A percentile compares a stretch with the other conserved stretches of the same genome.
These are phyloP conservation scores for Esox masquinongy DNA, from an alignment of 2,797 vertebrate genomes.

Conservation along the genomic window DNA sequence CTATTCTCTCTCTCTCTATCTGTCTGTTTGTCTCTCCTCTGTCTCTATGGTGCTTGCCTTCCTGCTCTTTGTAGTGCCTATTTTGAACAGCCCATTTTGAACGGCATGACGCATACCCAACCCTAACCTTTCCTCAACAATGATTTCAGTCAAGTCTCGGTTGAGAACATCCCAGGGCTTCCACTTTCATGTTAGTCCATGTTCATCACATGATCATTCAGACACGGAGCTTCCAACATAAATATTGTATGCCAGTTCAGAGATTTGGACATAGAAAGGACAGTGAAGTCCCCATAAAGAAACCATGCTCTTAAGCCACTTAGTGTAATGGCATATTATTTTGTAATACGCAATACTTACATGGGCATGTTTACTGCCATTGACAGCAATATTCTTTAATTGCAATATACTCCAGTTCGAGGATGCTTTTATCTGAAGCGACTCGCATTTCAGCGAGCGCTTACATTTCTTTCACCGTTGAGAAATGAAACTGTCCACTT, in stretches of 20 bases:
- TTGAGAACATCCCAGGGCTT: not conserved
- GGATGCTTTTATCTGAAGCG: not conserved
- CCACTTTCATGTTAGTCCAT: slow-evolving; percentile 37
- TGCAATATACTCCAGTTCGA: not conserved
- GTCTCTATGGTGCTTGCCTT: not conserved
- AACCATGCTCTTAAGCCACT: not conserved
- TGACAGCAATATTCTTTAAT: not conserved
- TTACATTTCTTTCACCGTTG: not conserved
- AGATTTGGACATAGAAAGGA: not conserved
- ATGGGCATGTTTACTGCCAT: not conserved
- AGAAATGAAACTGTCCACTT: not conserved
- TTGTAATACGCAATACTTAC: not conserved
- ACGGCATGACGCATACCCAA: not conserved
- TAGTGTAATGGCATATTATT: not conserved
- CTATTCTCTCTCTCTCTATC: not conserved
- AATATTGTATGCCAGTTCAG: not conserved
- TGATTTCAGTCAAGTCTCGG: not conserved
- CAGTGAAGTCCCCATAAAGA: not conserved
- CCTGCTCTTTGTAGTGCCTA: not conserved
- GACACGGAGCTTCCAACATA: not conserved
- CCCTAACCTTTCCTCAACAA: not conserved
- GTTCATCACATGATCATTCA: slow-evolving; percentile 27
- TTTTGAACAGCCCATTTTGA: not conserved
- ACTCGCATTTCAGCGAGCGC: not conserved
- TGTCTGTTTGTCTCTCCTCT: not conserved